A percentile compares a stretch with the other conserved stretches of the same genome.
These are phyloP conservation scores for Bufo bufo DNA, from an alignment of 2,113 vertebrate species.

Conservation along the genomic window DNA sequence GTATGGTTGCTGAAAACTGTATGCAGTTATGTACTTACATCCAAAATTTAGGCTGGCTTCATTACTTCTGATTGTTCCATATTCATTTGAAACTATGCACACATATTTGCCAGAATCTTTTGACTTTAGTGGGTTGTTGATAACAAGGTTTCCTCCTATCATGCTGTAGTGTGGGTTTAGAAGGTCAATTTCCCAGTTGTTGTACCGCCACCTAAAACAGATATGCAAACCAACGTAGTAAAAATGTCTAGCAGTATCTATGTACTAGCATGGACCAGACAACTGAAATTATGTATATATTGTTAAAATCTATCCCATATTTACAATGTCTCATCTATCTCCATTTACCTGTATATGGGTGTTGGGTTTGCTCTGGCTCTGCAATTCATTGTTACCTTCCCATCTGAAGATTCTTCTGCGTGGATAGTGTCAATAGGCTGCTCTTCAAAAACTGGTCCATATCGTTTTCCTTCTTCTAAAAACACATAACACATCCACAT, in stretches of 20 bases:
- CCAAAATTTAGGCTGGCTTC: slow-evolving; percentile 89
- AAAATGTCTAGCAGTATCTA: not conserved
- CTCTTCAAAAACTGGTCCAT: slow-evolving; percentile 95
- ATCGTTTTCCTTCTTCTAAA: slow-evolving; percentile 85
- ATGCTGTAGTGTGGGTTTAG: slow-evolving; percentile 80
- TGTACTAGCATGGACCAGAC: not conserved
- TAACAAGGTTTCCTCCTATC: slow-evolving; percentile 88
- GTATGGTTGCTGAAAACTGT: not conserved
- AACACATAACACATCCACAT: slow-evolving; percentile 59
- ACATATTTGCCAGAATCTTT: slow-evolving; percentile 85
- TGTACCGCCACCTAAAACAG: slow-evolving; percentile 83
- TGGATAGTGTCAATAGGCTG: slow-evolving; percentile 94
- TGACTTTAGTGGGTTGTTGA: slow-evolving; percentile 83
- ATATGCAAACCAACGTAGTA: not conserved
- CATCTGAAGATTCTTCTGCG: slow-evolving; percentile 93
- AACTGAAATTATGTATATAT: not conserved
- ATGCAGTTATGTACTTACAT: slow-evolving; percentile 78
- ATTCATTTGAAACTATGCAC: slow-evolving; percentile 85
- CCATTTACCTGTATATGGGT: slow-evolving; percentile 86
- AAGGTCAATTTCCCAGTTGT: slow-evolving; percentile 80
- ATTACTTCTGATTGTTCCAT: slow-evolving; percentile 86
- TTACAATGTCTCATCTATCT: not conserved
- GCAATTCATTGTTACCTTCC: slow-evolving; percentile 91
- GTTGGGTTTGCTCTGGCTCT: slow-evolving; percentile 85
- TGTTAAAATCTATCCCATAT: not conserved